Evolutionary conservation across 2,888 invertebrate genomes (phyloP).

Genomic region (Allophyes oxyacanthae): DNA sequence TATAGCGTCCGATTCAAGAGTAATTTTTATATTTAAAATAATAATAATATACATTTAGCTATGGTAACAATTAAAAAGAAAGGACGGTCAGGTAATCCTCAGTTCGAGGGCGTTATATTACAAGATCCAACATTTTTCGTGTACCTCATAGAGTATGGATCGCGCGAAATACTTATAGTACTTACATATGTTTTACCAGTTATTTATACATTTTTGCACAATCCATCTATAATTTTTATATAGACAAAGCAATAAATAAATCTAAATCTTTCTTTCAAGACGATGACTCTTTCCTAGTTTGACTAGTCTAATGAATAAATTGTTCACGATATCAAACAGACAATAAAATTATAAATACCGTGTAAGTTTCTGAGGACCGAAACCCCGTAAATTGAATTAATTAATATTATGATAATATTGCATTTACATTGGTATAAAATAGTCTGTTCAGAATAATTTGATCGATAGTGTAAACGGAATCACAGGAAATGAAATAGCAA

Average conservation of each 20-base stretch:
- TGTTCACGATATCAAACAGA: constrained; percentile 59
- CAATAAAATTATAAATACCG: constrained; percentile 53
- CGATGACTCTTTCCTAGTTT: constrained; percentile 81
- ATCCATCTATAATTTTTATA: constrained; percentile 51
- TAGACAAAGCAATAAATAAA: constrained; percentile 81
- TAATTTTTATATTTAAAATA: constrained; percentile 65
- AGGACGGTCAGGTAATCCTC: constrained; percentile 61
- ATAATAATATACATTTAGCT: constrained; percentile 76
- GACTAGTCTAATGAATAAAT: constrained; percentile 85
- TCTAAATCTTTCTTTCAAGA: constrained; percentile 74
- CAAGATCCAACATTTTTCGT: constrained; percentile 31
- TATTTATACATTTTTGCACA: constrained; percentile 51
- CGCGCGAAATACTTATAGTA: constrained; percentile 45
- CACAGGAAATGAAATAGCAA: constrained; percentile 80
- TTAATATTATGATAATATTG: constrained; percentile 56
- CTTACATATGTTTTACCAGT: constrained; percentile 46
- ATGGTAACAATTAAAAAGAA: constrained; percentile 84
- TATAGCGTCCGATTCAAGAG: constrained; percentile 57
- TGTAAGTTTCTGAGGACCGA: constrained; percentile 34
- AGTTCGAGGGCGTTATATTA: constrained; percentile 38
- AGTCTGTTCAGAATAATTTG: constrained; percentile 64
- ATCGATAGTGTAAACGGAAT: constrained; percentile 70
- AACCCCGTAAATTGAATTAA: constrained; percentile 34
- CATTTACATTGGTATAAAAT: constrained; percentile 64
- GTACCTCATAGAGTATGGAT: constrained; percentile 39